Base-by-base conservation (phyloP, 1,140 invertebrate species). In the Sesamia nonagrioides region DNA sequence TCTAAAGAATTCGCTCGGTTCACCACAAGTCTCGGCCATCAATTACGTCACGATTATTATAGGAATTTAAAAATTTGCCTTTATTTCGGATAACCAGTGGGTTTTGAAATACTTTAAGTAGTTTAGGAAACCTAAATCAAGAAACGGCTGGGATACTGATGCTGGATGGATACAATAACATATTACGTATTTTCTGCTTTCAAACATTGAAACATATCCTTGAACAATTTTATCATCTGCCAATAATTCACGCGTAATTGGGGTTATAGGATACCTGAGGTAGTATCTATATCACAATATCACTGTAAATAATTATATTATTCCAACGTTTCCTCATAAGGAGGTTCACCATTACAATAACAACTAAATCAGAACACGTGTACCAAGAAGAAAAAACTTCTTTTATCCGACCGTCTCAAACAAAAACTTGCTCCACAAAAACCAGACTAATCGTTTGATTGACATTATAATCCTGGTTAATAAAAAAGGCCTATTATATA, bases 401-500 rank as follows among this genome's bases (percentile, higher is more conserved):
- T 50, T 69, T 69, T 37, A 50, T 27, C 18, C 11, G 2, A 27
- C 66, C 66, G 66, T 21, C 11, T n/a, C 66, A 27, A 48, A 69
- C 42, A 69, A 69, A 69, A 69, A 69, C 18, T n/a, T 48, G 61
- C 17, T 42, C 37, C 13, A 69, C 37, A 40, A 63, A 69, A 69
- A 69, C 40, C 42, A 48, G 66, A 50, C 66, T 69, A 69, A 50
- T 50, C 66, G 66, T 69, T 69, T 69, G 66, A 69, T 69, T 69
- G 66, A 69, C 66, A 69, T 69, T 69, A 69, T 69, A 69, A 69
- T 69, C 66, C 40, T 50, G 33, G 27, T 33, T 33, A 15, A 50
- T 66, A 69, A 68, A 68, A 69, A 69, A 69, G 33, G 6, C 66
- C 42, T 69, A 69, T 69, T 69, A 69, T 69, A 48, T 48, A 69